A percentile compares a stretch with the other conserved stretches of the same genome.
Evolutionary conservation across 2,113 vertebrate genomes (phyloP).

Genomic region (Ochotona princeps): DNA sequence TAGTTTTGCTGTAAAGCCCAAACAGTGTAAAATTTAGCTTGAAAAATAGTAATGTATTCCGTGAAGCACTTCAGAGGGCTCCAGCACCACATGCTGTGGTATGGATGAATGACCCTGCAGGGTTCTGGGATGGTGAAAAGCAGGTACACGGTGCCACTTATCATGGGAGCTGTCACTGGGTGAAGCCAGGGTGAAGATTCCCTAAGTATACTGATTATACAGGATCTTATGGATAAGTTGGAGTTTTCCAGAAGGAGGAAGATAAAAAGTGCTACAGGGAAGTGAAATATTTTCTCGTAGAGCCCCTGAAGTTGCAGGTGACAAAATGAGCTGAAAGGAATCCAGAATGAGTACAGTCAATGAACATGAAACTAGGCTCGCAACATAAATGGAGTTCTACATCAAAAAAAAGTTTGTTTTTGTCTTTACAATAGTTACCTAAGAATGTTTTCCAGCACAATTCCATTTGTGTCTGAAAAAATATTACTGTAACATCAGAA

Average conservation of each 20-base stretch:
- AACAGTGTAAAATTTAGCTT: slow-evolving; percentile 41
- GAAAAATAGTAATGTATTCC: slow-evolving; percentile 23
- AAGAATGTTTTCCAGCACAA: background rate
- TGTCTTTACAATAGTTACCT: slow-evolving; percentile 9
- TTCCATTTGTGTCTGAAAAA: slow-evolving; percentile 12
- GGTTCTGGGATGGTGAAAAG: background rate
- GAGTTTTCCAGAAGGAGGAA: background rate
- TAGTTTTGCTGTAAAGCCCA: slow-evolving; percentile 14
- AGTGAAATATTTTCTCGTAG: background rate
- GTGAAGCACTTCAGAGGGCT: background rate
- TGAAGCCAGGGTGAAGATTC: background rate
- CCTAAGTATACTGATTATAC: slow-evolving; percentile 21
- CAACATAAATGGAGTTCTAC: background rate
- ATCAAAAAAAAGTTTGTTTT: background rate
- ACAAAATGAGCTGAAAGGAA: background rate
- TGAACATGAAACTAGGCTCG: background rate
- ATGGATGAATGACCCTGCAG: background rate
- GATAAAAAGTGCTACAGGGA: background rate
- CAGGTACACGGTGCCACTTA: background rate
- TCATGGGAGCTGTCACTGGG: background rate
- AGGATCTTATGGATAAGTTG: background rate
- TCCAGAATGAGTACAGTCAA: background rate
- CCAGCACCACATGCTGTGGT: background rate
- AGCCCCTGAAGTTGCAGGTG: background rate
- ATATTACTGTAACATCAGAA: background rate